Evolutionary conservation across 2,888 invertebrate species (phyloP).

Genomic region (Liodrosophila aerea): DNA sequence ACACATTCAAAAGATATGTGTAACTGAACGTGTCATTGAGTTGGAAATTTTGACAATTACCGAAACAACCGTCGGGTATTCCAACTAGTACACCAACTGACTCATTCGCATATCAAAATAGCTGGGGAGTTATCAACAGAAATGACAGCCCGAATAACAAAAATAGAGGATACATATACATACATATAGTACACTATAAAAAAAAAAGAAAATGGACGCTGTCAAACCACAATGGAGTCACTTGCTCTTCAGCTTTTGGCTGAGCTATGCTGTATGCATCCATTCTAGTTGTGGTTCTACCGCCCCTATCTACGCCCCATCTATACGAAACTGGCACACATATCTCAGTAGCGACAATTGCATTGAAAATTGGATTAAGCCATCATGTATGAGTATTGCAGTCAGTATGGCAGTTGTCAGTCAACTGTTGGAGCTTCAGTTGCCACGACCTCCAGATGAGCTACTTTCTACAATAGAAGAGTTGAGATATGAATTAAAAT

Average conservation of each 20-base stretch:
- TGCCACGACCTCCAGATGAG: conserved; percentile 17
- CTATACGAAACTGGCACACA: conserved; percentile 19
- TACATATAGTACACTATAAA: too few species aligned
- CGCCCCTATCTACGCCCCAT: conserved; percentile 1
- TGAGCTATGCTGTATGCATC: conserved; percentile 12
- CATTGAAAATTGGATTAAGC: conserved; percentile 72
- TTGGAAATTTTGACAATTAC: conserved; percentile 39
- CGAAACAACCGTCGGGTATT: conserved; percentile 41
- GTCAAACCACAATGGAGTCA: conserved; percentile 62
- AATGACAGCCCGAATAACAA: conserved; percentile 4
- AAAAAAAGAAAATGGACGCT: conserved; percentile 28
- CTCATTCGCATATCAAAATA: conserved; percentile 35
- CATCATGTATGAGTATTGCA: too few species aligned
- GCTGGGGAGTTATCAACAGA: conserved; percentile 45
- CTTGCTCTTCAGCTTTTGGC: conserved; percentile 36
- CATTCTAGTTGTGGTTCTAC: too few species aligned
- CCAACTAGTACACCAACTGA: conserved; percentile 9
- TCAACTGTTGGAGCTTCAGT: conserved; percentile 15
- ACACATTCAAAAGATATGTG: background rate
- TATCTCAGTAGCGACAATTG: conserved; percentile 66
- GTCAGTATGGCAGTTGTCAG: conserved; percentile 57
- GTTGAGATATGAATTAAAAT: background rate
- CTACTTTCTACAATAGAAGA: conserved; percentile 4
- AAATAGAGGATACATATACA: conserved; percentile 4
- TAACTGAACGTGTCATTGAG: conserved; percentile 5